Evolutionary conservation across 2,113 vertebrate species (phyloP), one percentile per base, ranked within the genome.

Genomic region (Siphamia tubifer): DNA sequence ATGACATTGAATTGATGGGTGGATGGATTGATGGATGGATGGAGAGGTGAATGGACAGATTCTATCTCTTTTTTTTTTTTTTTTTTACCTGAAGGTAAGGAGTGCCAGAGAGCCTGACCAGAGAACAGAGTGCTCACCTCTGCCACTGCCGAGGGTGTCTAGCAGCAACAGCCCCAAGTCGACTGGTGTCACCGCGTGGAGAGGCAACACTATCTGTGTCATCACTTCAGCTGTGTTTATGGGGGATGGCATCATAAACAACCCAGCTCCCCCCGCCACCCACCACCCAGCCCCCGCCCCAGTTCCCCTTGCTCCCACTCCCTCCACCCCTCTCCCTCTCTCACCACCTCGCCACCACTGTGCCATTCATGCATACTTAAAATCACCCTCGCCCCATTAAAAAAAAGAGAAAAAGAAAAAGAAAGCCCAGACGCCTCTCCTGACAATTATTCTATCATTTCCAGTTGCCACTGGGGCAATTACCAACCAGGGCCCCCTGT

Each of bases 371-470:
- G 96, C 96, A 98, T 96, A 97, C 95, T 96, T 95, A 97, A 98
- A 98, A 96, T 96, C 95, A 96, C 95, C 94, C 72, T 87, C 68
- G 93, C 91, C 93, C 94, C 94, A 96, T 95, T 96, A 95, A 95
- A 83, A 84, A 84, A 77, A 69, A 20, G 15, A 15, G 31, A 60
- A 30, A 4, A 16, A 51, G 47, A 44, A 7, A 72, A 61, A 53
- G 30, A 68, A 74, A 79, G 71, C 67, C 48, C 58, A 96, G 94
- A 94, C 91, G 92, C 94, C 95, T 96, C 94, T 96, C 95, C 94
- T 98, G 95, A 98, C 96, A 98, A 99, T 98, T 98, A 99, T 98
- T 99, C 95, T 96, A 97, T 98, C 96, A 97, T 98, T 98, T 98
- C 94, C 94, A 96, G 95, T 98, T 98, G 97, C 97, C 96, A 98